Percentiles rank a stretch among this genome's conserved stretches.
phyloP scores from a whole-genome alignment of 30 jellyfish, hydroid and myxozoan genomes.

The Clytia hemisphaerica region DNA sequence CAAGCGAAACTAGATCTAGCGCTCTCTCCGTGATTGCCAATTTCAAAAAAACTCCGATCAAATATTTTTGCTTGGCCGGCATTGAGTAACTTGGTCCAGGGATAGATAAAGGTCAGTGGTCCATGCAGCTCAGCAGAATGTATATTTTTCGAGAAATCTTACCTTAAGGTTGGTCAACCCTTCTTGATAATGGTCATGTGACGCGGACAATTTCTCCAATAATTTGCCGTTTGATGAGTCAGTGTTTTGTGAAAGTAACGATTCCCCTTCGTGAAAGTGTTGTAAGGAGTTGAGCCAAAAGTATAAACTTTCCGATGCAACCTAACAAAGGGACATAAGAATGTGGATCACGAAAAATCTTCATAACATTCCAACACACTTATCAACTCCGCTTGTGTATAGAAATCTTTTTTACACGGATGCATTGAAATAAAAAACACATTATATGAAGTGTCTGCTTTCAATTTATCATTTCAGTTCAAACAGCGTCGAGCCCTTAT shows the following conservation, averaged over 20 bases:
- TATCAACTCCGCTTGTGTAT: neutral
- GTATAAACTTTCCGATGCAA: slow-evolving; percentile 68
- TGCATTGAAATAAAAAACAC: neutral
- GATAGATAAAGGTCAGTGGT: too few species aligned
- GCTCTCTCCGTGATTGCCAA: too few species aligned
- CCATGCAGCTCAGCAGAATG: too few species aligned
- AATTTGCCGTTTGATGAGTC: slow-evolving; percentile 30
- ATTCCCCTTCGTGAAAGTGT: slow-evolving; percentile 61
- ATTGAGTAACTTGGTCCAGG: too few species aligned
- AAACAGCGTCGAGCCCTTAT: too few species aligned
- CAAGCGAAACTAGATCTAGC: too few species aligned
- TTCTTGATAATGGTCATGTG: slow-evolving; percentile 59
- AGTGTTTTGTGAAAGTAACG: slow-evolving; percentile 35
- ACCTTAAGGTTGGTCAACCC: slow-evolving; percentile 73
- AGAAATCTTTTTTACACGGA: neutral
- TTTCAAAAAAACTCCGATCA: too few species aligned
- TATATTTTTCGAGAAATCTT: too few species aligned
- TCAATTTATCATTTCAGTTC: too few species aligned
- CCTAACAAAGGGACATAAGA: too few species aligned
- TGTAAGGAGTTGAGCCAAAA: slow-evolving; percentile 62
- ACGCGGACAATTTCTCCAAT: slow-evolving; percentile 33
- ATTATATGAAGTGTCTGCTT: too few species aligned
- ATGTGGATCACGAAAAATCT: neutral
- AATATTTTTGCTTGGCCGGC: too few species aligned
- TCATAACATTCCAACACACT: neutral